A percentile compares a stretch with the other conserved stretches of the same genome.
Evolutionary conservation across 2,113 vertebrate species (phyloP).

Genomic region (Xiphorhynchus elegans): DNA sequence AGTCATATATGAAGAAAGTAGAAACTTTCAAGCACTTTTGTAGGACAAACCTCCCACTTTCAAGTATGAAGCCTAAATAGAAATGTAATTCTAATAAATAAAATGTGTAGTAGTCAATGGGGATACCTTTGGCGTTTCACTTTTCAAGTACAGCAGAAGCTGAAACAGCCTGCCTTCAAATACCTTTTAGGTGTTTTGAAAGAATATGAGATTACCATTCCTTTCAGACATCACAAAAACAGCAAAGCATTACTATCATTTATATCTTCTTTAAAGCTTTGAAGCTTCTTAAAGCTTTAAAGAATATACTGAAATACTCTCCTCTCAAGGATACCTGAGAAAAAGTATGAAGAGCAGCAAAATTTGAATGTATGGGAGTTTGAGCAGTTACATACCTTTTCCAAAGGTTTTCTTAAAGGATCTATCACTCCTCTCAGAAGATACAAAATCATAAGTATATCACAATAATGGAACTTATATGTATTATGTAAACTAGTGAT

Average conservation of each 20-base stretch:
- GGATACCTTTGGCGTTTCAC: background rate
- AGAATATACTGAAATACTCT: background rate
- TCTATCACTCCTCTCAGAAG: background rate
- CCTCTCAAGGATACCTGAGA: background rate
- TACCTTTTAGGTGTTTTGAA: background rate
- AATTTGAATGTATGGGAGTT: background rate
- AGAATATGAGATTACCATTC: background rate
- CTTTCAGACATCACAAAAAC: background rate
- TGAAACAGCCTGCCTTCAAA: background rate
- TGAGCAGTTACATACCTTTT: background rate
- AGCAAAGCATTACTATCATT: background rate
- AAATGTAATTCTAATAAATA: background rate
- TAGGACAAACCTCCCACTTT: background rate
- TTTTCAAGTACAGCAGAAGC: background rate
- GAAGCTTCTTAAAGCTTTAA: background rate
- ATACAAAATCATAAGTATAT: background rate
- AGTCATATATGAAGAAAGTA: background rate
- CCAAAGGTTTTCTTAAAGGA: background rate
- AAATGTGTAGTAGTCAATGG: background rate
- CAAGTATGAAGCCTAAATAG: background rate
- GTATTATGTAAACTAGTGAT: background rate
- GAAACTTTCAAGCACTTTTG: slow-evolving; percentile 17
- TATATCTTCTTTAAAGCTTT: background rate
- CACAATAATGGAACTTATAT: background rate
- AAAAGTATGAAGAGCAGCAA: background rate